Evolutionary conservation across 2,797 vertebrate species (phyloP).

Genomic region (Ctenopoma multispine): DNA sequence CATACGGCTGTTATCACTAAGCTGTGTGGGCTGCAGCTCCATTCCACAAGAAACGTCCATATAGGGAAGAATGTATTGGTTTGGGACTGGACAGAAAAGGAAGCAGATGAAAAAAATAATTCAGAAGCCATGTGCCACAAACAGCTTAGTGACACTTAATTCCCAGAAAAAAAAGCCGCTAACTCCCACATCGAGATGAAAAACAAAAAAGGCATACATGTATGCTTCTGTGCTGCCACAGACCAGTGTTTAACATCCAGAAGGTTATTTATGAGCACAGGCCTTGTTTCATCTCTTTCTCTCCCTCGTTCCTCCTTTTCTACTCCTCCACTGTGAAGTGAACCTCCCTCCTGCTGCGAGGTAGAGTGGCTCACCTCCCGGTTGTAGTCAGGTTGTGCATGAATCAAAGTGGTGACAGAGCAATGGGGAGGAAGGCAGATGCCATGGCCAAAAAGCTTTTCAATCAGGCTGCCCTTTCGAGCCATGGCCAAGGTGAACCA

Average conservation of each 20-base stretch:
- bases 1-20: conserved; percentile 53
- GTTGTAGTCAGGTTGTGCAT: conserved; percentile 79
- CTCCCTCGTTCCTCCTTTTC: conserved; percentile 39
- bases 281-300: conserved; percentile 31
- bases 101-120: conserved; percentile 5
- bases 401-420: conserved; percentile 88
- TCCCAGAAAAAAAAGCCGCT: conserved; percentile 51
- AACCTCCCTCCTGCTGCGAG: conserved; percentile 71
- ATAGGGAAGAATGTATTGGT: conserved; percentile 62
- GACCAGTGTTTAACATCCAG: conserved; percentile 38
- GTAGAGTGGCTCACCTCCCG: conserved; percentile 75
- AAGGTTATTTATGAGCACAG: conserved; percentile 62
- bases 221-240: conserved; percentile 35
- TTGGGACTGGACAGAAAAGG: conserved; percentile 43
- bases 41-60: conserved; percentile 65
- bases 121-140: conserved; percentile 60
- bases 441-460: conserved; percentile 87
- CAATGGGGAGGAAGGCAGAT: conserved; percentile 86
- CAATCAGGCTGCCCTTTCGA: conserved; percentile 89
- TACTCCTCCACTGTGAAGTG: conserved; percentile 73
- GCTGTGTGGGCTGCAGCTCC: conserved; percentile 56
- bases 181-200: conserved; percentile 53
- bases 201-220: conserved; percentile 58
- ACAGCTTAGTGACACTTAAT: conserved; percentile 64
- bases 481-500: conserved; percentile 85